These are phyloP conservation scores for Zaprionus africanus DNA, from an alignment of 1,140 invertebrate species.

Conservation along the genomic window DNA sequence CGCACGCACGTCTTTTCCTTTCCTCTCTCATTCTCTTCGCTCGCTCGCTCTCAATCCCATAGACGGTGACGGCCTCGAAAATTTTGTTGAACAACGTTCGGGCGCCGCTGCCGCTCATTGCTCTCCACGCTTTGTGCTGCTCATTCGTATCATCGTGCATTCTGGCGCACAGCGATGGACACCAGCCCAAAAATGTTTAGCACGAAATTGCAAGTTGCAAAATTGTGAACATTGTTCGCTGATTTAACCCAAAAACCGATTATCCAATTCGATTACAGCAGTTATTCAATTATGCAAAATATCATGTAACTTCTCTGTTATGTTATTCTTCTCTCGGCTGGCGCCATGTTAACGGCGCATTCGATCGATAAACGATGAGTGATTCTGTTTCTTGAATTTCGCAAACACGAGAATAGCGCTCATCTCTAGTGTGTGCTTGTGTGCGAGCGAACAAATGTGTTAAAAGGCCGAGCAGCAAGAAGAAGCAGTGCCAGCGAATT, in stretches of 20 bases:
- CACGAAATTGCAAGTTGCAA: constrained; percentile 11
- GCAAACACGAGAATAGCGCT: constrained; percentile 5
- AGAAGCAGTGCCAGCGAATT: constrained; percentile 18
- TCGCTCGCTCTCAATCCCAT: constrained; percentile 28
- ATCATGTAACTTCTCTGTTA: constrained; percentile 8
- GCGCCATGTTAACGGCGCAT: constrained; percentile 1
- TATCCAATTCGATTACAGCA: constrained; percentile 1
- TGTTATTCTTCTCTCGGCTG: neutral
- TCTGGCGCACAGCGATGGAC: constrained; percentile 33
- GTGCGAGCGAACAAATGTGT: constrained; percentile 9
- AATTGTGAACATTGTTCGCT: neutral
- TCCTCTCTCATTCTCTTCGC: constrained; percentile 5
- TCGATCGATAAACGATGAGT: constrained; percentile 2
- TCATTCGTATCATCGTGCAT: constrained; percentile 33
- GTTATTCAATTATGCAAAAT: constrained; percentile 10
- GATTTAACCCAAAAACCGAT: neutral
- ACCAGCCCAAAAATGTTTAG: neutral
- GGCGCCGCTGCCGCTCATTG: constrained; percentile 46
- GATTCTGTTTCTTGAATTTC: neutral
- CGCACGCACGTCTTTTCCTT: constrained; percentile 11
- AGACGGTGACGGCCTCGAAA: constrained; percentile 47
- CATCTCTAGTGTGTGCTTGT: constrained; percentile 32
- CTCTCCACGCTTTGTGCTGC: constrained; percentile 49
- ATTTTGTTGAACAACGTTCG: constrained; percentile 39
- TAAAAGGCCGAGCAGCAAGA: constrained; percentile 6